A percentile compares a stretch with the other conserved stretches of the same genome.
Conservation (phyloP, 1,140 invertebrate species). For the Bradysia coprophila region DNA sequence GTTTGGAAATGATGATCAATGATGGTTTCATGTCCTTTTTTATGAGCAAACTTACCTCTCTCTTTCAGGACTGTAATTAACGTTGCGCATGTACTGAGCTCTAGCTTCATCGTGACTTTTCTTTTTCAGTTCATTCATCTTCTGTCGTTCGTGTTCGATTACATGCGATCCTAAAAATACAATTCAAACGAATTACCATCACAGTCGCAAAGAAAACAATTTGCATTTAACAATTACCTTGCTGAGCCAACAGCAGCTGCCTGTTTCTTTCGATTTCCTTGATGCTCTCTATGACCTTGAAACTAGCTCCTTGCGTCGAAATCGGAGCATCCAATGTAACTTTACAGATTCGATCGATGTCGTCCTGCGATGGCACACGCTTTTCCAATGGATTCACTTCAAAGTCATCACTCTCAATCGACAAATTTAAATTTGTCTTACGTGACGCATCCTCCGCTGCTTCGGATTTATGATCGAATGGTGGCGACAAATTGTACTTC, state of each 20-base stretch:
- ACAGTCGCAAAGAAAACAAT: too few species aligned
- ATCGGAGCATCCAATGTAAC: conserved; percentile 66
- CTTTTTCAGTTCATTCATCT: conserved; percentile 70
- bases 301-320: conserved; percentile 42
- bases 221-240: conserved; percentile 39
- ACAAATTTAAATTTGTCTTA: conserved; percentile 18
- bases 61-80: too few species aligned
- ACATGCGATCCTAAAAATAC: conserved; percentile 54
- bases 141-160: conserved; percentile 73
- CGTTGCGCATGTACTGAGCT: conserved; percentile 20
- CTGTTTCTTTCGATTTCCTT: conserved; percentile 79
- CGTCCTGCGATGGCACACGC: conserved; percentile 54
- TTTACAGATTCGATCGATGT: conserved; percentile 70
- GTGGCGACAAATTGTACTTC: conserved; percentile 5
- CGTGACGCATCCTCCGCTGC: background rate
- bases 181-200: conserved; percentile 6
- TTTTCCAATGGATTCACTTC: conserved; percentile 29
- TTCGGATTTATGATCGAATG: background rate
- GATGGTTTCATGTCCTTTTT: too few species aligned
- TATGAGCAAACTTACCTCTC: too few species aligned
- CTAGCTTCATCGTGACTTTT: conserved; percentile 72
- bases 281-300: conserved; percentile 71
- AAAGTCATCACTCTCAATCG: conserved; percentile 23
- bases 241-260: conserved; percentile 69
- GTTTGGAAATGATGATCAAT: too few species aligned